Evolutionary conservation across 2,113 vertebrate species (phyloP), one percentile per base, ranked within the genome.

Genomic region (Peromyscus californicus): DNA sequence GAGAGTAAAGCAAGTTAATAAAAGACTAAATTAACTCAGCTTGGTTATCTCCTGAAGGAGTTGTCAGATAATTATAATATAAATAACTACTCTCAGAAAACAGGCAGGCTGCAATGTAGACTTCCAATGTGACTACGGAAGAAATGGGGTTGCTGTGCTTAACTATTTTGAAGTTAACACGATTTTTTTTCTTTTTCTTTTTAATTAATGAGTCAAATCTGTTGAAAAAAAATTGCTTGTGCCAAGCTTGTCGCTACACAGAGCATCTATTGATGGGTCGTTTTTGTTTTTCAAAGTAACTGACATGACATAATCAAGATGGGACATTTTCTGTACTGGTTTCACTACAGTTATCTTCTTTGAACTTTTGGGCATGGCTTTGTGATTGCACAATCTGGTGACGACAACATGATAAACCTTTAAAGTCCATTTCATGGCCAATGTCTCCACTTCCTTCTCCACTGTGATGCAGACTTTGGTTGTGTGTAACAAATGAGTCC

Each of bases 251-350:
- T 78, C 13, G 39, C 19, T 3, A 59, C 33, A 39, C 63, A 76
- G 33, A 48, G 5, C 78, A 65, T 78, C 54, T n/a, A 45, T 57
- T 51, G 42, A 65, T n/a, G 33, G 1, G 3, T 57, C 61, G 11
- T 65, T 85, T 61, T 94, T 89, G 9, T 79, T 97, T 75, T 97
- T 72, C 57, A 90, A 92, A 70, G 88, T 90, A 75, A 36, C 21
- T n/a, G 65, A 26, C 0, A 33, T 67, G 69, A 70, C 8, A 94
- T 13, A 85, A 65, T 90, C 39, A 93, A 91, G 11, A 90, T 75
- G 12, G 3, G 7, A 75, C 94, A 92, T 12, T 59, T 67, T 79
- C 31, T 92, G 39, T 74, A 61, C 12, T 89, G 54, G 5, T 15
- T 51, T 90, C 59, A 63, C 3, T 51, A 89, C 12, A 93, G 11